Evolutionary conservation across 2,113 vertebrate species (phyloP).

Genomic region (Cariama cristata): DNA sequence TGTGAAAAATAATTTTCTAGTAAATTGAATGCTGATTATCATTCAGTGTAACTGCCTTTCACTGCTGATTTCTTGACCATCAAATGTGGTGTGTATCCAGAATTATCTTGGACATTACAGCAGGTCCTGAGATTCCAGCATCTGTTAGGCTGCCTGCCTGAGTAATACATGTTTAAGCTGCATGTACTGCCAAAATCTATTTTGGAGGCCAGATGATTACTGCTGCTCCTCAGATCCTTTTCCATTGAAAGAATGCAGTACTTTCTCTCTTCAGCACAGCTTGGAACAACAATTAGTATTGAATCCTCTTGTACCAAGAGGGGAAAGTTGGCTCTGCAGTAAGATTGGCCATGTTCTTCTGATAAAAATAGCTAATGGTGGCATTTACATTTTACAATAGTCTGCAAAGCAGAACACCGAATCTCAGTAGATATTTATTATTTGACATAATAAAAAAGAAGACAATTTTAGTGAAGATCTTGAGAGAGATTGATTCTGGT

Average conservation of each 20-base stretch:
- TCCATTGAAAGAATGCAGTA: not conserved
- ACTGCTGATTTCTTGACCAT: not conserved
- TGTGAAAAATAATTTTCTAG: not conserved
- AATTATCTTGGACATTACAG: not conserved
- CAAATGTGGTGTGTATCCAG: not conserved
- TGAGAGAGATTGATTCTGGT: not conserved
- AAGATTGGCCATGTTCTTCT: not conserved
- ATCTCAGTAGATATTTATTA: not conserved
- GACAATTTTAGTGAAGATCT: not conserved
- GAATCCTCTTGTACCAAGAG: not conserved
- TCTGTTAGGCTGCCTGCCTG: not conserved
- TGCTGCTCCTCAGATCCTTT: not conserved
- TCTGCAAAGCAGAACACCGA: not conserved
- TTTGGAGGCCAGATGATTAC: conserved; percentile 1
- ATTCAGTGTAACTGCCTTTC: not conserved
- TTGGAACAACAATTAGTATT: not conserved
- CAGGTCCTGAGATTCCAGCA: not conserved
- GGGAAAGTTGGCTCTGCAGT: not conserved
- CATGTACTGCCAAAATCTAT: not conserved
- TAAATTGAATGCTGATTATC: not conserved
- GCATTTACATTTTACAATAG: not conserved
- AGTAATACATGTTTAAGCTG: not conserved
- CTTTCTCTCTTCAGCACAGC: not conserved
- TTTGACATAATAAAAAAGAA: not conserved
- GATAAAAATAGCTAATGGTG: not conserved